Evolutionary conservation across 2,113 vertebrate genomes (phyloP).

Genomic region (Ia io): DNA sequence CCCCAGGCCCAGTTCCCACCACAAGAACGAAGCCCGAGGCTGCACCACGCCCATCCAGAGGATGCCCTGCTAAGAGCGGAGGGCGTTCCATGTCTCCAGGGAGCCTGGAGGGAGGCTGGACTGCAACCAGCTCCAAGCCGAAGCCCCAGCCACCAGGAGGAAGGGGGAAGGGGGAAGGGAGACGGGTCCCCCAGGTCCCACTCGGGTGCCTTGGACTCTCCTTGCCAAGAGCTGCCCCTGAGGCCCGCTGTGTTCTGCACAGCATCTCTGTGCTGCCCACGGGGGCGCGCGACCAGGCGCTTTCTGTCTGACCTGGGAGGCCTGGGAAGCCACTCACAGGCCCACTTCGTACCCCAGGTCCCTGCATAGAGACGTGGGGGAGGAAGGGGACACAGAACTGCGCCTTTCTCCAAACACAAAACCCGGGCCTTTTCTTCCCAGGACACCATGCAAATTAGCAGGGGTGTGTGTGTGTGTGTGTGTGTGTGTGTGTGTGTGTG

Average conservation of each 20-base stretch:
- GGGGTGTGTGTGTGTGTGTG: rapidly evolving
- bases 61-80: background rate
- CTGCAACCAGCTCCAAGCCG: background rate
- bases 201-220: background rate
- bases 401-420: background rate
- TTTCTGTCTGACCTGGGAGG: background rate
- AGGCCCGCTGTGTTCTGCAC: rapidly evolving
- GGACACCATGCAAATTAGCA: background rate
- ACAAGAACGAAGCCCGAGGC: background rate
- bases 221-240: rapidly evolving
- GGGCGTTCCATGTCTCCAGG: background rate
- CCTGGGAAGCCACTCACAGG: background rate
- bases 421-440: background rate
- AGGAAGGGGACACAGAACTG: background rate
- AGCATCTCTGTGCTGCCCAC: rapidly evolving
- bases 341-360: background rate
- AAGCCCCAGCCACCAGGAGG: background rate
- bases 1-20: rapidly evolving
- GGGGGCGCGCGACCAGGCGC: rapidly evolving
- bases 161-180: rapidly evolving
- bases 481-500: rapidly evolving
- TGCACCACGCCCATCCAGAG: rapidly evolving
- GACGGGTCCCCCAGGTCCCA: rapidly evolving
- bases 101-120: background rate
- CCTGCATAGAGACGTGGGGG: rapidly evolving